Evolutionary conservation across 2,888 invertebrate genomes (phyloP), one percentile per base, ranked within the genome.

Genomic region (Agonopterix heracliana): DNA sequence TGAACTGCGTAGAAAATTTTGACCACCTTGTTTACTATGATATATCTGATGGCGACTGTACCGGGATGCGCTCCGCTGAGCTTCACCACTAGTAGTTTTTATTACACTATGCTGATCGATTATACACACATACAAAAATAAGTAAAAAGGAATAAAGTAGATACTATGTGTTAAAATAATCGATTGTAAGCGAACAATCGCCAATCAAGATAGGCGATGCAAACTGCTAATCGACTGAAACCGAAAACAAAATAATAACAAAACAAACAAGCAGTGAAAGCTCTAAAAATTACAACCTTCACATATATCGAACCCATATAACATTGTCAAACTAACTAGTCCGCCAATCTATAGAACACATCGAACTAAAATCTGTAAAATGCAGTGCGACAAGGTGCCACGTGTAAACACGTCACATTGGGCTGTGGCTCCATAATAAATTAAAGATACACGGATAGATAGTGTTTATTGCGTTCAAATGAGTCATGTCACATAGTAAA

Each of bases 381-480:
- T 13, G 14, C 10, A 44, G 4, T 11, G 44, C 26, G 44, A 48
- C 48, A 48, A 48, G 40, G 44, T 46, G 38, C 9, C 14, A 49
- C 47, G 46, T 41, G 35, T 34, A 40, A 34, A 17, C 44, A 14
- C 50, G 50, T 38, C 41, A 51, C 36, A 48, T 41, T 34, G 43
- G 38, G 49, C 46, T 44, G 12, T 41, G 34, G 49, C 54, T 56
- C 55, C 43, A 54, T 59, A 59, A 64, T 61, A 65, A 66, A 67
- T 67, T 68, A 60, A 60, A 64, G 63, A 64, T 69, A 64, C 63
- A 60, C 50, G 54, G 44, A 49, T 46, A 60, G 67, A 68, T 67
- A 65, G 58, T 59, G 55, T 65, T 66, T 64, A 63, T 62, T 59
- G 56, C 52, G 57, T 63, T 61, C 61, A 61, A 68, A 66, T 65